A percentile compares a stretch with the other conserved stretches of the same genome.
These are phyloP conservation scores for Meles meles DNA, from an alignment of 2,113 vertebrate species.

Conservation along the genomic window DNA sequence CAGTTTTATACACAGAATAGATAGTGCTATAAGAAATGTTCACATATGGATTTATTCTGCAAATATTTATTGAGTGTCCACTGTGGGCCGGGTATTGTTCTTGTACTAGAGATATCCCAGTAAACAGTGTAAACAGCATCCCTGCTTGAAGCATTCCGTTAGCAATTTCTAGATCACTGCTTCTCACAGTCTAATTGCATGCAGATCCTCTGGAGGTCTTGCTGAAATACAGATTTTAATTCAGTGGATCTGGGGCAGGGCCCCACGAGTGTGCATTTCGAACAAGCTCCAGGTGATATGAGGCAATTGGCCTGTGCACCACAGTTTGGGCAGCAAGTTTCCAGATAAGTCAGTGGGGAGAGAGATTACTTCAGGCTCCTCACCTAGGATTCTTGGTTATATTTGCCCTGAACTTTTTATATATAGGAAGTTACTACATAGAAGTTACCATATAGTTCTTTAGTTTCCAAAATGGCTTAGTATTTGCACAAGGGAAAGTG, in stretches of 20 bases:
- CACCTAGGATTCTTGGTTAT: background rate
- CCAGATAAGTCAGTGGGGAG: background rate
- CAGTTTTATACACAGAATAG: background rate
- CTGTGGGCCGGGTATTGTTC: background rate
- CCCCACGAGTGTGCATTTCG: background rate
- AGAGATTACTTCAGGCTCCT: background rate
- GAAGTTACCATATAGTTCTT: background rate
- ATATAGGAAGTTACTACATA: no score
- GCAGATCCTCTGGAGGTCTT: background rate
- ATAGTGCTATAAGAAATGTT: background rate
- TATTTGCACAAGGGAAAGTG: constrained; percentile 7
- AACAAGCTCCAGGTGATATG: background rate
- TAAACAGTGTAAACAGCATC: background rate
- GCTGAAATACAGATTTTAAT: constrained; percentile 26
- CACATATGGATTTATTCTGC: background rate
- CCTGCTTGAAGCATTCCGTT: background rate
- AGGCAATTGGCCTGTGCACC: background rate
- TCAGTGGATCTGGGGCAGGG: background rate
- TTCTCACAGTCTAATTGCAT: background rate
- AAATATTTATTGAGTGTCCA: background rate
- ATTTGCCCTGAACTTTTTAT: background rate
- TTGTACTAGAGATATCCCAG: background rate
- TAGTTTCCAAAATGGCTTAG: background rate
- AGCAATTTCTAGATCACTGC: background rate
- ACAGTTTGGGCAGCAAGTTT: background rate